Base-by-base conservation (phyloP, 2,888 invertebrate genomes). In the Peribatodes rhomboidaria region DNA sequence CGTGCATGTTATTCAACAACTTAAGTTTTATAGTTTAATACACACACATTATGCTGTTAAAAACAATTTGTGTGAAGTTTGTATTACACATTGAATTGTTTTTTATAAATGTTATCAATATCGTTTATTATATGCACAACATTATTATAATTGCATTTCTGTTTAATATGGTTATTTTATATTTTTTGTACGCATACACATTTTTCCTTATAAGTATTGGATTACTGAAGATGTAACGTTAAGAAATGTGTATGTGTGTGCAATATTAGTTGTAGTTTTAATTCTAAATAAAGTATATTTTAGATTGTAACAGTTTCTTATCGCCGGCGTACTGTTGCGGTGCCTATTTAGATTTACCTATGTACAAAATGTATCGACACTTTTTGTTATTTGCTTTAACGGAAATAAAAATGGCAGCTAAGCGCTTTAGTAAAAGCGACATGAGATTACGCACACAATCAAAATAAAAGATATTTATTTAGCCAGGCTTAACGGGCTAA, bases 181-280 rank as follows among this genome's bases (percentile, higher is more conserved):
- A 86, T 83, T 88, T n/a, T 91, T 90, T 90, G 89, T 93, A 83
- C 92, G 88, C 92, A 90, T 92, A 92, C 92, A 93, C 92, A 92
- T 89, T 88, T 87, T 80, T 82, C 78, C 81, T 82, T 83, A 76
- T 81, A 44, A 44, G 55, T 44, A 55, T 86, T 85, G 82, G 75
- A 82, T 81, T 16, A 76, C 71, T 84, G 83, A 78, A 85, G n/a
- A 85, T 80, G 81, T 84, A 85, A 82, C 74, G 83, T 87, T 86
- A 83, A 84, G 83, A 87, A 90, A 90, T 93, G 92, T 93, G 92
- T 93, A 93, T 93, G 93, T 93, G 93, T 92, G 93, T 93, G 94
- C 93, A 94, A 94, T 94, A 93, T 92, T 92, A 93, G 92, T 89
- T 91, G 68, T 90, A 90, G 82, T 80, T 68, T 79, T 85, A 84